These are phyloP conservation scores for Saimiri boliviensis DNA, from an alignment of 2,113 vertebrate species.

Conservation along the genomic window DNA sequence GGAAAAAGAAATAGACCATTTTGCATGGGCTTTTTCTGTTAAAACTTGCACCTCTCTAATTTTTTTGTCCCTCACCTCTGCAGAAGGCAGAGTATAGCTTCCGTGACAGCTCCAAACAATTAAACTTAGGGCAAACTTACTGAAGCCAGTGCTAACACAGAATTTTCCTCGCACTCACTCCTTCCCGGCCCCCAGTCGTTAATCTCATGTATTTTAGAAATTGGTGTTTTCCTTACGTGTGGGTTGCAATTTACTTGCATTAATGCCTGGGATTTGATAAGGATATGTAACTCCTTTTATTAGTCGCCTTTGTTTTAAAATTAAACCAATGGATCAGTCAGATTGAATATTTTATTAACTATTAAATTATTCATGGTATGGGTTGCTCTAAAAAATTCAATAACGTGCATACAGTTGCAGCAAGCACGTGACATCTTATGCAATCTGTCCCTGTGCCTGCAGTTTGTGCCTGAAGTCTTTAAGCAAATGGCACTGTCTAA, in stretches of 20 bases:
- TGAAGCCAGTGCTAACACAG: background rate
- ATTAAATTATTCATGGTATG: constrained; percentile 84
- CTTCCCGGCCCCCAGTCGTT: background rate
- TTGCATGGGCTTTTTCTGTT: background rate
- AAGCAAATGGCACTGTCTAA: constrained; percentile 63
- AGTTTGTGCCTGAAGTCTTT: constrained; percentile 77
- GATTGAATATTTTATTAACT: constrained; percentile 86
- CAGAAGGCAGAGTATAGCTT: background rate
- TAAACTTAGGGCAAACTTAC: constrained; percentile 74
- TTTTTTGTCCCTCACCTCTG: background rate
- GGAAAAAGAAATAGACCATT: background rate
- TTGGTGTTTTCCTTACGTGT: background rate
- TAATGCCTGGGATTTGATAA: constrained; percentile 62
- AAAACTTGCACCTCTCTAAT: background rate
- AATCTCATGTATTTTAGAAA: background rate
- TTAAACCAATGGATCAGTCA: constrained; percentile 82
- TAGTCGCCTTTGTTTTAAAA: constrained; percentile 78
- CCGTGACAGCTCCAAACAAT: constrained; percentile 20
- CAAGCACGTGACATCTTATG: constrained; percentile 82
- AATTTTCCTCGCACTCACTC: background rate
- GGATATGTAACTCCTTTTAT: constrained; percentile 10
- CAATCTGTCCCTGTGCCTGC: constrained; percentile 81
- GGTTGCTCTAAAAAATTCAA: constrained; percentile 81
- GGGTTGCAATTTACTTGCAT: constrained; percentile 24
- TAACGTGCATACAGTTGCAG: constrained; percentile 79